Base-by-base conservation (phyloP, 2,797 vertebrate genomes). In the Lerista edwardsae region DNA sequence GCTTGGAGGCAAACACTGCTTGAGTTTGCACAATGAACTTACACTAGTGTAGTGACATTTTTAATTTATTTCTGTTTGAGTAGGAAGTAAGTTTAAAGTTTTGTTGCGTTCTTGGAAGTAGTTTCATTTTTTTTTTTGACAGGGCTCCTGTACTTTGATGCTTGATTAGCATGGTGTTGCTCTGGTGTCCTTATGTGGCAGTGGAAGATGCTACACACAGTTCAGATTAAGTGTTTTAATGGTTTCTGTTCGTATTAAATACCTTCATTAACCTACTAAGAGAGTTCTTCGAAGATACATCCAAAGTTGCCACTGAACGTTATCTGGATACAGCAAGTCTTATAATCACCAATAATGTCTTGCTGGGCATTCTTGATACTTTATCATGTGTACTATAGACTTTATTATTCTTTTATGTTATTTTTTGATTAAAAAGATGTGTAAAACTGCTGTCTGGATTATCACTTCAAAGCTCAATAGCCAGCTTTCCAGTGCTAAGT, bases 371-470 rank as follows among this genome's bases (percentile, higher is more conserved):
- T 61, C 23, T 23, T 10, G 15, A 80, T 82, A 15, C 34, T 78
- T 4, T 61, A 3, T 27, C 75, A 19, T 77, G 9, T 19, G 0
- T 64, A 23, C 31, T 73, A 12, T 0, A 0, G 41, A 0, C 25
- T 84, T 17, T 85, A 10, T 75, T 81, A 44, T 0, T 0, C 14
- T 11, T 2, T 77, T 68, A 6, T 0, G 0, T 1, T 0, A 15
- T 61, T 0, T 29, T 29, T 65, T 29, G 85, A 57, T 41, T 76
- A 61, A 19, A 3, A 36, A 73, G 67, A 34, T 68, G 82, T 81
- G 29, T 41, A 25, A 23, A 0, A 0, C 34, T 79, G 81, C 71
- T 65, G 47, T 82, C 71, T 68, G 62, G 62, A 80, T 19, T 82
- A 74, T 12, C 10, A 62, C 62, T 79, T 61, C 59, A 25, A 5